phyloP scores from a whole-genome alignment of 2,113 vertebrate species.

The Antidorcas marsupialis region DNA sequence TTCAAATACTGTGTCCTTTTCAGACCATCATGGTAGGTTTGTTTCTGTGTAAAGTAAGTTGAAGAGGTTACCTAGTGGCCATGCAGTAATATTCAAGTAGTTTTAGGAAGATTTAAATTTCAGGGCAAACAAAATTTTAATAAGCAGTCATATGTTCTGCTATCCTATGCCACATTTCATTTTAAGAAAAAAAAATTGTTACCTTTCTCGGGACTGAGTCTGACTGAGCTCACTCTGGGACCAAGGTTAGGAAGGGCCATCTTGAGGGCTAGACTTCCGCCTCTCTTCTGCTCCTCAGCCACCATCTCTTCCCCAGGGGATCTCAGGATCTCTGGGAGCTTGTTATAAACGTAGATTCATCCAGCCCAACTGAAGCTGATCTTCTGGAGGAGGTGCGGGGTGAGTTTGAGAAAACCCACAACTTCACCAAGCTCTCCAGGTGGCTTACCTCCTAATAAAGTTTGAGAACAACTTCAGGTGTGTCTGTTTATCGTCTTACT shows the following conservation, averaged over 20 bases:
- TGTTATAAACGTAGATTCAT: not conserved
- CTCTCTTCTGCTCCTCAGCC: not conserved
- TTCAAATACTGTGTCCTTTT: not conserved
- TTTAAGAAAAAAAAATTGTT: constrained; percentile 1
- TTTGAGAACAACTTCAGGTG: constrained; percentile 31
- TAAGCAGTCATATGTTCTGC: not conserved
- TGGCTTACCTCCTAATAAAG: constrained; percentile 33
- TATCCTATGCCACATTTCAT: not conserved
- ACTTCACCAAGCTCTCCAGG: not conserved
- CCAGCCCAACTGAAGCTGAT: not conserved
- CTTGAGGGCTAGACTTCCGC: not conserved
- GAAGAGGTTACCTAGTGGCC: not conserved
- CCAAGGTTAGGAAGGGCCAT: not conserved
- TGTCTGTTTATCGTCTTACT: constrained; percentile 37
- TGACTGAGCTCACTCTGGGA: not conserved
- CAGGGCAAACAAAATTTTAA: not conserved
- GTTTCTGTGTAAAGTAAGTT: not conserved
- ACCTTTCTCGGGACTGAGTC: not conserved
- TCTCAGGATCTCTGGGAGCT: not conserved
- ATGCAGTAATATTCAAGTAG: not conserved
- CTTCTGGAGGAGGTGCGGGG: not conserved
- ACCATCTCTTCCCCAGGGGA: not conserved
- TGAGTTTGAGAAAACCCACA: constrained; percentile 8
- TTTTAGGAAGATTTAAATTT: not conserved
- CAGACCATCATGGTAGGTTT: not conserved